phyloP scores from a whole-genome alignment of 1,140 invertebrate genomes.

The Tachypleus tridentatus region DNA sequence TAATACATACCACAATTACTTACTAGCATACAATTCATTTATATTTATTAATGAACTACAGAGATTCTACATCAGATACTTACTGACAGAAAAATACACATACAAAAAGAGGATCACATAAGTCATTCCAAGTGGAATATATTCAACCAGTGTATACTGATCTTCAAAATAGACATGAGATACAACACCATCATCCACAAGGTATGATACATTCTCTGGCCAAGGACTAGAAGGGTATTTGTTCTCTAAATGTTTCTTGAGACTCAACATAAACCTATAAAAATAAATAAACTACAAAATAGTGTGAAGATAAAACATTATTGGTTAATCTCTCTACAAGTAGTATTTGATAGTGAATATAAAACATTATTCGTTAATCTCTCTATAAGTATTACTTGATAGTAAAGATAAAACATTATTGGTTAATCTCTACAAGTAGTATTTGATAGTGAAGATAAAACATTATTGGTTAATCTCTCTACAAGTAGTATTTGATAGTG shows the following conservation, averaged over 20 bases:
- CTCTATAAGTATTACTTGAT: too few relatives aligned
- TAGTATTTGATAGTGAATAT: too few relatives aligned
- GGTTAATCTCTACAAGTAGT: too few relatives aligned
- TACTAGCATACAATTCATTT: too few relatives aligned
- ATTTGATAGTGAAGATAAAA: too few relatives aligned
- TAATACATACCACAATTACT: too few relatives aligned
- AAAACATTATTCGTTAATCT: too few relatives aligned
- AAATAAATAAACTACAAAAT: constrained; percentile 9
- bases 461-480: too few relatives aligned
- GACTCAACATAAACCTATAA: constrained; percentile 57
- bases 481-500: too few relatives aligned
- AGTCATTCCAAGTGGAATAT: constrained; percentile 67
- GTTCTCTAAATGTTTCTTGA: constrained; percentile 52
- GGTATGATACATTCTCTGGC: constrained; percentile 32
- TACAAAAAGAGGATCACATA: constrained; percentile 80
- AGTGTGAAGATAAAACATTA: not conserved
- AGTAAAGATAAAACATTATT: too few relatives aligned
- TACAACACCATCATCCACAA: constrained; percentile 23
- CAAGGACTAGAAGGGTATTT: constrained; percentile 55
- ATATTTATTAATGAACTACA: too few relatives aligned
- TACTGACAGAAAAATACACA: constrained; percentile 86
- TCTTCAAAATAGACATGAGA: constrained; percentile 72
- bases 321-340: too few relatives aligned
- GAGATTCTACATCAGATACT: constrained; percentile 33
- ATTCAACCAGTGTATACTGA: constrained; percentile 72